Base-by-base conservation (phyloP, 1,140 invertebrate species). In the Thalassaphorura encarpata region DNA sequence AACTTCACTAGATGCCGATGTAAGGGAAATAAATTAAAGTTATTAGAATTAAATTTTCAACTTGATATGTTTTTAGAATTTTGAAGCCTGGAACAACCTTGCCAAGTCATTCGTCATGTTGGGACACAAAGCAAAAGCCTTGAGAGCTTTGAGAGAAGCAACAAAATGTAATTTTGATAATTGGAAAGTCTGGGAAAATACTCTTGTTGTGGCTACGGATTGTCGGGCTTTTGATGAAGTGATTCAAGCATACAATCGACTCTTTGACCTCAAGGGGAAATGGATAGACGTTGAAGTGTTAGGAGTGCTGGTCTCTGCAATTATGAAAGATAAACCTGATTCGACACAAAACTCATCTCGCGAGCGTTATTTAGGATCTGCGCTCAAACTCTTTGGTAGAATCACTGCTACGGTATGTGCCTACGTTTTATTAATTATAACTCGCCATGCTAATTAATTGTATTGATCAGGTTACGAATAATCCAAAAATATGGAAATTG, bases 161-260 rank as follows among this genome's bases (percentile, higher is more conserved):
- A 69, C 96, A 0, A 88, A 89, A 70, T 95, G 83, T 75, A 92
- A 93, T 72, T 96, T 84, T 73, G 89, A 95, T 59, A 89, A 90
- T 70, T 97, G 93, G 91, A 85, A 89, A 77, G 79, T 98, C 0
- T 97, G 94, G 94, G 93, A 97, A 68, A 99, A 99, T 74, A 80
- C 89, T 21, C 78, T 93, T 72, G 70, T 86, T 5, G 85, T 92
- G 15, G 85, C 83, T 63, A 80, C 82, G 55, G 86, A 91, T 67
- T 64, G 82, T 82, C 21, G 63, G 8, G 60, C 66, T 31, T 59
- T 66, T 62, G 64, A 66, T 40, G 60, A 66, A 24, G 86, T 86
- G 0, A 82, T 97, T 46, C 77, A 79, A 54, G 83, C 89, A 0
- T 90, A 88, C 67, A 84, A 93, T 71, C 77, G 89, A 24, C 71